Evolutionary conservation across 1,140 invertebrate genomes (phyloP).

Genomic region (Drosophila chauvacae): DNA sequence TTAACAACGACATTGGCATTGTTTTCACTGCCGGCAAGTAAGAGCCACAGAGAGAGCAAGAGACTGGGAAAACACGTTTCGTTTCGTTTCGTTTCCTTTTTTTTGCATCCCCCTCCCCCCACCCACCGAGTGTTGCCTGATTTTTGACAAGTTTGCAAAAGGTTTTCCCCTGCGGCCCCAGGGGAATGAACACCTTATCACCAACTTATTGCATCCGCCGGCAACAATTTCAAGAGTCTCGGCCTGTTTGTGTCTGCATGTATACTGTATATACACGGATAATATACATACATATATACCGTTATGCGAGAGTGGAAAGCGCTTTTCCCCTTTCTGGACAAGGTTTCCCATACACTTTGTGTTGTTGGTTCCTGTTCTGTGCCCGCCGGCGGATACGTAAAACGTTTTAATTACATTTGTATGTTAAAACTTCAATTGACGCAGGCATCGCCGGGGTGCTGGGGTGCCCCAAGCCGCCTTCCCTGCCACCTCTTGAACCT

Average conservation of each 20-base stretch:
- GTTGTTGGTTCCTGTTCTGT: constrained; percentile 64
- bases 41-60: constrained; percentile 19
- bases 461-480: constrained; percentile 23
- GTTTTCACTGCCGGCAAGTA: constrained; percentile 51
- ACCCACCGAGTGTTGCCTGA: constrained; percentile 43
- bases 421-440: constrained; percentile 83
- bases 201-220: constrained; percentile 83
- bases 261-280: constrained; percentile 6
- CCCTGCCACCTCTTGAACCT: neutral
- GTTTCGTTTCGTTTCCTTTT: constrained; percentile 34
- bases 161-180: constrained; percentile 62
- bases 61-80: constrained; percentile 63
- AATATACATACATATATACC: neutral
- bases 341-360: constrained; percentile 64
- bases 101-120: constrained; percentile 36
- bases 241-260: constrained; percentile 52
- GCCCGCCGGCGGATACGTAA: constrained; percentile 77
- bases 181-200: constrained; percentile 82
- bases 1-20: constrained; percentile 81
- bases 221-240: constrained; percentile 78
- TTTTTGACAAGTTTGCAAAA: constrained; percentile 78
- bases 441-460: constrained; percentile 30
- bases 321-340: constrained; percentile 67
- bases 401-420: constrained; percentile 84
- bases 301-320: constrained; percentile 30